Conservation (phyloP, 2,888 invertebrate genomes). For the Coelopa pilipes region DNA sequence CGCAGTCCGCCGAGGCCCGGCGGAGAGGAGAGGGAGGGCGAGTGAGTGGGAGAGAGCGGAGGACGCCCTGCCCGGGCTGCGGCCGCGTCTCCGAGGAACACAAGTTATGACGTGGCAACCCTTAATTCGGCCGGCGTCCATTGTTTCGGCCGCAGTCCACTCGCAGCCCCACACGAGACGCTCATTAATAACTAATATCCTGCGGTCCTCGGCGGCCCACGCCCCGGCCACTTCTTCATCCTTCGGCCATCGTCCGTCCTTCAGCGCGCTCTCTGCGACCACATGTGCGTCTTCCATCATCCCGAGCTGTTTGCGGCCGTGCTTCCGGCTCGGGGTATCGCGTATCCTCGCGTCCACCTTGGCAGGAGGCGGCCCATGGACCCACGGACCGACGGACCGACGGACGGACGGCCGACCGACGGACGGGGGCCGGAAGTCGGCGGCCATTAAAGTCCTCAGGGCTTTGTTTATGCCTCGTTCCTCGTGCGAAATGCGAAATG, state of each 20-base stretch:
- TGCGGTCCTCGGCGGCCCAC: conserved; percentile 44
- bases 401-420: not conserved
- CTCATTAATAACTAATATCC: conserved; percentile 60
- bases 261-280: conserved; percentile 14
- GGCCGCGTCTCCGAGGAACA: too few relatives aligned
- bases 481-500: not conserved
- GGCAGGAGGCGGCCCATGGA: not conserved
- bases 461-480: not conserved
- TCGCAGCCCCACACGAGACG: conserved; percentile 43
- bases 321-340: conserved; percentile 8
- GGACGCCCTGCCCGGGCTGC: too few relatives aligned
- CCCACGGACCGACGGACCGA: not conserved
- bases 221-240: not conserved
- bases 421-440: not conserved
- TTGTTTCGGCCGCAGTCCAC: not conserved
- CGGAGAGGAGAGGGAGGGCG: too few relatives aligned
- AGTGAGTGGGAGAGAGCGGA: too few relatives aligned
- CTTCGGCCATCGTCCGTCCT: not conserved
- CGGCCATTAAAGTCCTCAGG: not conserved
- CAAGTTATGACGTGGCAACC: not conserved
- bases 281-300: conserved; percentile 30
- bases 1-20: not conserved
- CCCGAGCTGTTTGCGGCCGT: conserved; percentile 11
- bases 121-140: not conserved
- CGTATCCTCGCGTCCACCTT: conserved; percentile 6